Conservation (phyloP, 1,140 invertebrate species). For the Drosophila mauritiana region DNA sequence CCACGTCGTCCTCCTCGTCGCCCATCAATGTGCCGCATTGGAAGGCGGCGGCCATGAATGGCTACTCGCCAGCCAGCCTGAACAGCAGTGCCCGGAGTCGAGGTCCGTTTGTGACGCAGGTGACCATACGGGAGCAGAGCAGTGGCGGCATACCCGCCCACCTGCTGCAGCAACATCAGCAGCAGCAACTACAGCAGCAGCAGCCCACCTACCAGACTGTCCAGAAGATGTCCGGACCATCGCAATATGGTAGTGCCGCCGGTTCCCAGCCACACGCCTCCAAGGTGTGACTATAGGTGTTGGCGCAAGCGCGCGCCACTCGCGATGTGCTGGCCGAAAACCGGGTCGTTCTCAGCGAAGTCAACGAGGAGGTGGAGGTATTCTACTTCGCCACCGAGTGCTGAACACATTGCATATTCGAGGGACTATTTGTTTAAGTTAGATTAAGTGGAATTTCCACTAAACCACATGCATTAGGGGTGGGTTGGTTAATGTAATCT, state of each 20-base stretch:
- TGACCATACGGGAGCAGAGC: conserved; percentile 83
- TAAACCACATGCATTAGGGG: conserved; percentile 2
- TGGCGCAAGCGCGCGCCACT: conserved; percentile 78
- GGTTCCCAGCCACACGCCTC: conserved; percentile 79
- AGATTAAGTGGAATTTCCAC: background rate
- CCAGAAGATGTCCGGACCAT: conserved; percentile 56
- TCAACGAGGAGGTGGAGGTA: conserved; percentile 75
- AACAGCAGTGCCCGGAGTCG: conserved; percentile 84
- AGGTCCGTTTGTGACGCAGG: conserved; percentile 87
- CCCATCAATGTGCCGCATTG: conserved; percentile 78
- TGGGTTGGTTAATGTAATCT: conserved; percentile 3
- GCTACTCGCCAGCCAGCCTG: conserved; percentile 65
- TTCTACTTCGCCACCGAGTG: conserved; percentile 82
- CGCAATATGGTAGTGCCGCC: conserved; percentile 63
- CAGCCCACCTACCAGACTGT: conserved; percentile 79
- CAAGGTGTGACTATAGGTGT: conserved; percentile 84
- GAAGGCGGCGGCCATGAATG: conserved; percentile 75
- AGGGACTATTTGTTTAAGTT: background rate
- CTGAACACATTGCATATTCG: conserved; percentile 23
- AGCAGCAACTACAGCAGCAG: conserved; percentile 42
- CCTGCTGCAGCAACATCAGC: conserved; percentile 46
- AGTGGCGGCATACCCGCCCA: conserved; percentile 33
- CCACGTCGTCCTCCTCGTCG: conserved; percentile 41
- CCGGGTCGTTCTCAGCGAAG: conserved; percentile 29
- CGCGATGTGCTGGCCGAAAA: conserved; percentile 59